A percentile compares a stretch with the other conserved stretches of the same genome.
Conservation (phyloP, 2,888 invertebrate species). For the Aspidiotus rigidus region DNA sequence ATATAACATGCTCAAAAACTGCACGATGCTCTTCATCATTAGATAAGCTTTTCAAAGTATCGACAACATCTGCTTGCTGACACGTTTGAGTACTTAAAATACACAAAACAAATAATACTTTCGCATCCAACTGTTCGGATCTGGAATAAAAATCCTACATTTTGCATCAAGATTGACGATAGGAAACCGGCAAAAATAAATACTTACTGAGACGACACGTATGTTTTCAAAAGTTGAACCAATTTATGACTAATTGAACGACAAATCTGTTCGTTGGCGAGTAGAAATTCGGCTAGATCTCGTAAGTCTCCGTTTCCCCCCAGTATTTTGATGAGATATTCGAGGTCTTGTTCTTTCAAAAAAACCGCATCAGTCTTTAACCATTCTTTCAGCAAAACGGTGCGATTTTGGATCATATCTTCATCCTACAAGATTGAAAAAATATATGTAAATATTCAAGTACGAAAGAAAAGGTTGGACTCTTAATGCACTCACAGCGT, state of each 20-base stretch:
- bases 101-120: conserved; percentile 8
- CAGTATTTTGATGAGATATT: conserved; percentile 22
- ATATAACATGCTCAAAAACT: conserved; percentile 1
- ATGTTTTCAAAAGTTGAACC: conserved; percentile 8
- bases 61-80: conserved; percentile 10
- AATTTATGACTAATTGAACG: conserved; percentile 16
- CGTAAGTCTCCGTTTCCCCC: conserved; percentile 16
- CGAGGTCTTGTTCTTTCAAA: background rate
- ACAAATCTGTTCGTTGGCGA: conserved; percentile 16
- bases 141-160: background rate
- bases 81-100: conserved; percentile 15
- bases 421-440: too few species aligned
- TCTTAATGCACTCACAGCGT: too few species aligned
- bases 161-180: background rate
- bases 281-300: conserved; percentile 8
- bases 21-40: background rate
- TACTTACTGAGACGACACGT: background rate
- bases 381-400: conserved; percentile 24
- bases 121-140: conserved; percentile 7
- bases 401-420: background rate
- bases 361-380: background rate
- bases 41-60: conserved; percentile 1
- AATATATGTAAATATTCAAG: too few species aligned
- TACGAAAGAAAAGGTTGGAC: too few species aligned
- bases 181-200: background rate